Conservation (phyloP, 2,888 invertebrate genomes). For the Acronicta aceris region DNA sequence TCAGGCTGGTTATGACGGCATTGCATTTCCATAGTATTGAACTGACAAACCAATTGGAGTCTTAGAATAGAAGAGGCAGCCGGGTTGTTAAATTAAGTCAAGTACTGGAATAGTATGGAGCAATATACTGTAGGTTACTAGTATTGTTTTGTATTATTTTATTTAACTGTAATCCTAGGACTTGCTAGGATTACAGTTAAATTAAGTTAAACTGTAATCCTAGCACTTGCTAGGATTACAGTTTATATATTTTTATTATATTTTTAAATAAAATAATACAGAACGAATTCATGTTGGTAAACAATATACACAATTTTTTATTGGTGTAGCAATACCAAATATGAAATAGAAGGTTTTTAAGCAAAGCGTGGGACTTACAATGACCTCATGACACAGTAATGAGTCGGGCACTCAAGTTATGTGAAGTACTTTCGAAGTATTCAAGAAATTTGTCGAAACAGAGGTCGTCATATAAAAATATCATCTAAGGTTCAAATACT, state of each 20-base stretch:
- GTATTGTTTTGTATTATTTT: too few relatives aligned
- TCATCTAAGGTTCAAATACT: too few relatives aligned
- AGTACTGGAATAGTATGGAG: not conserved
- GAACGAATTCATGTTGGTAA: not conserved
- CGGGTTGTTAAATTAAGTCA: not conserved
- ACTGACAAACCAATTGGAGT: not conserved
- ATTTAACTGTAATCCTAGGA: too few relatives aligned
- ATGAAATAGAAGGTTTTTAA: too few relatives aligned
- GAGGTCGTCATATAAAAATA: too few relatives aligned
- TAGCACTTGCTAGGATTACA: not conserved
- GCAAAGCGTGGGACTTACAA: too few relatives aligned
- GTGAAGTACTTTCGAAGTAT: not conserved
- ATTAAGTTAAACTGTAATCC: too few relatives aligned
- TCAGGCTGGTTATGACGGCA: slow-evolving; percentile 1
- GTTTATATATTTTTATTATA: too few relatives aligned
- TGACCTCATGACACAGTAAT: slow-evolving; percentile 1
- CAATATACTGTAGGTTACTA: not conserved
- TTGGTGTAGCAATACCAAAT: too few relatives aligned
- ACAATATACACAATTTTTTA: too few relatives aligned
- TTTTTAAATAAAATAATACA: not conserved
- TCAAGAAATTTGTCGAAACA: too few relatives aligned
- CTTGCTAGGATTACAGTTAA: too few relatives aligned
- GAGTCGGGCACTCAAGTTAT: not conserved
- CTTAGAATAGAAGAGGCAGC: not conserved
- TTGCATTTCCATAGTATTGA: not conserved